A percentile compares a stretch with the other conserved stretches of the same genome.
These are phyloP conservation scores for Catharus fuscescens DNA, from an alignment of 2,113 vertebrate species.

Conservation along the genomic window DNA sequence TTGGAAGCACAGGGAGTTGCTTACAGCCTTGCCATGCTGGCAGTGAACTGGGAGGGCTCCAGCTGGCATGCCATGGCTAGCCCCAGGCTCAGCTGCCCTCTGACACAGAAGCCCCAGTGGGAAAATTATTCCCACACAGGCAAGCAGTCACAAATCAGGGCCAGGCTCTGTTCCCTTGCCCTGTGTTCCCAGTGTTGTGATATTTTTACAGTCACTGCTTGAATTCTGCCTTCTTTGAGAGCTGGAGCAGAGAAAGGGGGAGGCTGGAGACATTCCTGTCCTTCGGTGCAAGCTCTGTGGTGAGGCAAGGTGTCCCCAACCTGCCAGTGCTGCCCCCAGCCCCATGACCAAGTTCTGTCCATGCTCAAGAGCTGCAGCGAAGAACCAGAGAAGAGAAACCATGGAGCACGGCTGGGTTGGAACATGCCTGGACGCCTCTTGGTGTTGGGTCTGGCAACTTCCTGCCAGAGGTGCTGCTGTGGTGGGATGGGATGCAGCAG, in stretches of 20 bases:
- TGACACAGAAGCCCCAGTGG: background rate
- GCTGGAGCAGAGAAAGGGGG: background rate
- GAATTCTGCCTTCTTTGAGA: background rate
- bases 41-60: background rate
- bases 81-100: background rate
- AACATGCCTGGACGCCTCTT: fast-evolving
- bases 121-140: background rate
- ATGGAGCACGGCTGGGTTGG: fast-evolving
- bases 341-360: background rate
- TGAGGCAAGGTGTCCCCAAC: background rate
- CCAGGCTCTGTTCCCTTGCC: background rate
- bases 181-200: background rate
- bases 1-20: background rate
- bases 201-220: background rate
- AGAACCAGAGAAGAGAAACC: background rate
- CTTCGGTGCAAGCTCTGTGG: fast-evolving
- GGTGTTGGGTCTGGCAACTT: background rate
- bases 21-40: background rate
- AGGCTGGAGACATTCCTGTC: background rate
- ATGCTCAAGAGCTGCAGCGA: background rate
- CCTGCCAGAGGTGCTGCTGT: background rate
- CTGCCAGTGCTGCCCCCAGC: background rate
- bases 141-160: background rate
- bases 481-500: background rate
- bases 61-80: background rate